Conservation (phyloP, 2,113 vertebrate species). For the Scomber japonicus region DNA sequence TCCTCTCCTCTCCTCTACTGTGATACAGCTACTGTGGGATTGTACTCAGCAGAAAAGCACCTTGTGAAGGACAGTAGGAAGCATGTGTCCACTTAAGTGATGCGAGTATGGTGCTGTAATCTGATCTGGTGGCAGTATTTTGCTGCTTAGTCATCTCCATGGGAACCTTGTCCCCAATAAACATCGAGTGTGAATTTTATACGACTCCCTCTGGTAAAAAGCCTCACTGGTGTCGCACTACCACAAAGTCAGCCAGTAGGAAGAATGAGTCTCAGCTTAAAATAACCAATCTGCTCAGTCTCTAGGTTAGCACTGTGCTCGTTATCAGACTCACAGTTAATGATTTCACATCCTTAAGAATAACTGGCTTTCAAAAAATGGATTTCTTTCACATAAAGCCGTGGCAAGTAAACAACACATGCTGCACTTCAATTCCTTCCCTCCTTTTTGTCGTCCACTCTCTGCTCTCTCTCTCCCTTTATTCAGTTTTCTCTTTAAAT, state of each 20-base stretch:
- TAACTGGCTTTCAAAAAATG: not conserved
- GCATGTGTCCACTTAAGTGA: slow-evolving; percentile 41
- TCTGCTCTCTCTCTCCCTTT: not conserved
- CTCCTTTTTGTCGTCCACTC: not conserved
- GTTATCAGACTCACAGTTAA: not conserved
- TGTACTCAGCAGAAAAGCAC: slow-evolving; percentile 49
- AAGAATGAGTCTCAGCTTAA: slow-evolving; percentile 43
- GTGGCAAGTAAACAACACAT: too few relatives aligned
- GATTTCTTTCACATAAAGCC: too few relatives aligned
- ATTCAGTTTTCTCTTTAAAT: not conserved
- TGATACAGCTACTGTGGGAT: slow-evolving; percentile 9
- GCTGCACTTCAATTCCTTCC: too few relatives aligned
- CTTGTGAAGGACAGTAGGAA: slow-evolving; percentile 43
- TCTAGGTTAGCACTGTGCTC: not conserved
- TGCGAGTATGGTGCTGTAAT: slow-evolving; percentile 38
- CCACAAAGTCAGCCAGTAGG: slow-evolving; percentile 50
- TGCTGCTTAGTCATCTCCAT: slow-evolving; percentile 49
- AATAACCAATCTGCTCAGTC: slow-evolving; percentile 54
- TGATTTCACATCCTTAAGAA: slow-evolving; percentile 5
- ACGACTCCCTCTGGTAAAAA: slow-evolving; percentile 48
- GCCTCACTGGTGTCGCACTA: slow-evolving; percentile 40
- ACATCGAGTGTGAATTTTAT: slow-evolving; percentile 23
- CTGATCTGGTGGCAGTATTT: slow-evolving; percentile 49
- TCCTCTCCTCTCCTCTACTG: not conserved
- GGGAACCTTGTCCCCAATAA: slow-evolving; percentile 39